Evolutionary conservation across 2,888 invertebrate species (phyloP).

Genomic region (Pardosa pseudoannulata): DNA sequence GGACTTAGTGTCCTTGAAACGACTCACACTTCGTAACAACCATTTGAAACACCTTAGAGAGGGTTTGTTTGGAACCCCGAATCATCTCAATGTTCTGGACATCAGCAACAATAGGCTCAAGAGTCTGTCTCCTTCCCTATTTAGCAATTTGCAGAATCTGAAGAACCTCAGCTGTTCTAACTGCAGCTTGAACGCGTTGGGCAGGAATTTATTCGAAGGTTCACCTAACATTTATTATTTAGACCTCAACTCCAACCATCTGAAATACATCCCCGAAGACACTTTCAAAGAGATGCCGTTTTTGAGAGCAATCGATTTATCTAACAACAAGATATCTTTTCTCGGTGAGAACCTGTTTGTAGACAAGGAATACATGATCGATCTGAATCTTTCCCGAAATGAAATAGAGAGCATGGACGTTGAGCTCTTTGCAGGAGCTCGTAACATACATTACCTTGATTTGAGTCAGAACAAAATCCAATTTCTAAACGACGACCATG

Average conservation of each 20-base stretch:
- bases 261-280: neutral
- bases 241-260: too few species aligned
- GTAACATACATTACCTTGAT: constrained; percentile 80
- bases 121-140: constrained; percentile 22
- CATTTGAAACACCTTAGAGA: constrained; percentile 13
- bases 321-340: constrained; percentile 21
- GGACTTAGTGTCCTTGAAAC: neutral
- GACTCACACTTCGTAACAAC: constrained; percentile 33
- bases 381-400: constrained; percentile 28
- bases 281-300: constrained; percentile 22
- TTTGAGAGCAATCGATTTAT: constrained; percentile 22
- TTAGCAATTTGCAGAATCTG: constrained; percentile 22
- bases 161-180: constrained; percentile 19
- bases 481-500: constrained; percentile 1
- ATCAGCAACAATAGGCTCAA: constrained; percentile 29
- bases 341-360: neutral
- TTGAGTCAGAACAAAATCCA: constrained; percentile 77
- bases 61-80: neutral
- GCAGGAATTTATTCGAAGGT: constrained; percentile 24
- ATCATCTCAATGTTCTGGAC: constrained; percentile 16
- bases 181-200: constrained; percentile 16
- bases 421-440: constrained; percentile 25
- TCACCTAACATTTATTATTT: neutral
- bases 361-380: constrained; percentile 16
- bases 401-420: constrained; percentile 5